Base-by-base conservation (phyloP, 2,888 invertebrate species). In the Dexiosoma caninum region DNA sequence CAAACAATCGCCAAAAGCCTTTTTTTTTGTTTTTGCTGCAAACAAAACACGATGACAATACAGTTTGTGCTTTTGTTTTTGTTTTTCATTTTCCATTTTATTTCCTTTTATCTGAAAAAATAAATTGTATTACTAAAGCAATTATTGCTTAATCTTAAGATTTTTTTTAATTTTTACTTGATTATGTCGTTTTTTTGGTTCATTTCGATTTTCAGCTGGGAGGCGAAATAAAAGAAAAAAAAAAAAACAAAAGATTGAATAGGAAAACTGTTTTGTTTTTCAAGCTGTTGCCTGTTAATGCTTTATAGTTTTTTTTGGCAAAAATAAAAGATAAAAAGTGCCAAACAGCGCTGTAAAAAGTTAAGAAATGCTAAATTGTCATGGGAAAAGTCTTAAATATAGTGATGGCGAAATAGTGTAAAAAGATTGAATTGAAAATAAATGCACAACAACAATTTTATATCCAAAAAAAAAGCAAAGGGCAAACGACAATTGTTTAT, bases 321-420 rank as follows among this genome's bases (percentile, higher is more conserved):
- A 16, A 49, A 14, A 21, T 37, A 35, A 6, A 55, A 37, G 8
- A 10, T 37, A 5, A 70, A 69, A 14, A 70, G 57, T 59, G 27
- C 57, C 59, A 74, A 74, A 51, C 3, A 75, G 14, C 12, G 59
- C 44, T n/a, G 23, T 27, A 3, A 37, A 51, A 72, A 57, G 49
- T 72, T 69, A 77, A 77, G 81, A 81, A 81, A 81, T 74, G 62
- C 60, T 77, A 69, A 81, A 77, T 81, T 77, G 66, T 77, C 77
- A 81, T 81, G 81, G 81, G 81, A 81, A 81, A 81, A 77, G 81
- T 77, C 81, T 77, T 81, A 69, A 69, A 77, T 81, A n/a, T n/a
- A 81, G 74, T 77, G 62, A 51, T 19, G 57, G 23, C 16, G 4
- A 49, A 42, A 35, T 8, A 19, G 9, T 14, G 42, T 14, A 23